Conservation (phyloP, 2,113 vertebrate genomes). For the Hipposideros armiger region DNA sequence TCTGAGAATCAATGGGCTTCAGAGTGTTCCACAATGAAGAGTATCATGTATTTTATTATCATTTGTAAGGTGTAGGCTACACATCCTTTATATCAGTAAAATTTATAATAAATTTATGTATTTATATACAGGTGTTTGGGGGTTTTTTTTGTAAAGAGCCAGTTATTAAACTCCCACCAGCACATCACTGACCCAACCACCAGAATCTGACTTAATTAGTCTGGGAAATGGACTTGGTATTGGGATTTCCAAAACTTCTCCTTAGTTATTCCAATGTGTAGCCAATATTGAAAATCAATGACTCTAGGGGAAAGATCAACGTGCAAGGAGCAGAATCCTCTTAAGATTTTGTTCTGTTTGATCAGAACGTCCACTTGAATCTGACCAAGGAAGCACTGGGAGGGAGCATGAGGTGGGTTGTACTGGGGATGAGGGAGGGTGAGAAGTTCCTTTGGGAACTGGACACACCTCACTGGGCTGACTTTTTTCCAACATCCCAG, state of each 20-base stretch:
- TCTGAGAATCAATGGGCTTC: neutral
- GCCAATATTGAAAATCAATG: neutral
- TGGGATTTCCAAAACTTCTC: neutral
- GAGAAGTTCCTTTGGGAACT: neutral
- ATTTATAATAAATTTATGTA: neutral
- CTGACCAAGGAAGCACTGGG: neutral
- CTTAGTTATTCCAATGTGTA: neutral
- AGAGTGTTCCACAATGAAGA: neutral
- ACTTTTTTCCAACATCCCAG: neutral
- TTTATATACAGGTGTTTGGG: neutral
- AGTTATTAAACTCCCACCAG: conserved; percentile 23
- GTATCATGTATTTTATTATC: neutral
- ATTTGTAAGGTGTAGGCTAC: neutral
- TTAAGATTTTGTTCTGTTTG: conserved; percentile 10
- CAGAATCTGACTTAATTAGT: neutral
- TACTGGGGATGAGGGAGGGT: neutral
- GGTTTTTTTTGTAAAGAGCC: neutral
- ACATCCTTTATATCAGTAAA: neutral
- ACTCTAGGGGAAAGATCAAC: neutral
- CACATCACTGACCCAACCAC: neutral
- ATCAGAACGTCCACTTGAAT: neutral
- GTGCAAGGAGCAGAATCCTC: neutral
- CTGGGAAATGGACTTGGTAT: neutral
- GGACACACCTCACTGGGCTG: neutral
- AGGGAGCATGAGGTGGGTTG: fast-evolving